phyloP scores from a whole-genome alignment of 2,888 invertebrate species.

The Leptinotarsa tumamoca region DNA sequence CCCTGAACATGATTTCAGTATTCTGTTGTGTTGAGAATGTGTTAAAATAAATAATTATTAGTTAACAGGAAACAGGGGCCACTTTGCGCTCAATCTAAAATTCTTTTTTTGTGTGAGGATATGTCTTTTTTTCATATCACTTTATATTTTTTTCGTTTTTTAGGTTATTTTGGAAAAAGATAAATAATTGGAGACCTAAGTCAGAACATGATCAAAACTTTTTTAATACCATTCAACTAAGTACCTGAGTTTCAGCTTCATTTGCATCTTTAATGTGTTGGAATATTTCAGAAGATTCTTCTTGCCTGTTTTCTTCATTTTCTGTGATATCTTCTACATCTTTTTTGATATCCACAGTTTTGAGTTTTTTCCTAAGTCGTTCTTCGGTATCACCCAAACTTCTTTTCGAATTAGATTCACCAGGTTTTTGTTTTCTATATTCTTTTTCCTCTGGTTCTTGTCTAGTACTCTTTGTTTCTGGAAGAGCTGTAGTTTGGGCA shows the following conservation, averaged over 20 bases:
- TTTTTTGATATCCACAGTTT: conserved; percentile 68
- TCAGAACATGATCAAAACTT: too few relatives aligned
- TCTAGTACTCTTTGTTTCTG: conserved; percentile 58
- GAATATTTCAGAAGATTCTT: conserved; percentile 71
- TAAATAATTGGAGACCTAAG: too few relatives aligned
- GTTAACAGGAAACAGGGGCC: too few relatives aligned
- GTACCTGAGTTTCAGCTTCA: conserved; percentile 78
- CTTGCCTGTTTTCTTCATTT: conserved; percentile 64
- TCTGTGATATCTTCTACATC: conserved; percentile 65
- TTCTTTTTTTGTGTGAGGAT: too few relatives aligned
- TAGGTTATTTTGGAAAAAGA: too few relatives aligned
- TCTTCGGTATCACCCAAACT: conserved; percentile 75
- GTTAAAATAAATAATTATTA: too few relatives aligned
- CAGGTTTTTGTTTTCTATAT: conserved; percentile 78
- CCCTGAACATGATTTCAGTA: too few relatives aligned
- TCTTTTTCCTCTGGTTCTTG: conserved; percentile 62
- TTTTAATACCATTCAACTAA: neutral
- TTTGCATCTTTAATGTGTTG: conserved; percentile 88
- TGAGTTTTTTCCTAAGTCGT: conserved; percentile 74
- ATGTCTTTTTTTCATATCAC: too few relatives aligned
- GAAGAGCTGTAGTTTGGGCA: conserved; percentile 59
- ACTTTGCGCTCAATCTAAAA: too few relatives aligned
- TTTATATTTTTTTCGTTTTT: too few relatives aligned
- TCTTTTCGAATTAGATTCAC: conserved; percentile 80
- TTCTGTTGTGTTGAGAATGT: too few relatives aligned